Evolutionary conservation across 1,140 invertebrate genomes (phyloP).

Genomic region (Drosophila chauvacae): DNA sequence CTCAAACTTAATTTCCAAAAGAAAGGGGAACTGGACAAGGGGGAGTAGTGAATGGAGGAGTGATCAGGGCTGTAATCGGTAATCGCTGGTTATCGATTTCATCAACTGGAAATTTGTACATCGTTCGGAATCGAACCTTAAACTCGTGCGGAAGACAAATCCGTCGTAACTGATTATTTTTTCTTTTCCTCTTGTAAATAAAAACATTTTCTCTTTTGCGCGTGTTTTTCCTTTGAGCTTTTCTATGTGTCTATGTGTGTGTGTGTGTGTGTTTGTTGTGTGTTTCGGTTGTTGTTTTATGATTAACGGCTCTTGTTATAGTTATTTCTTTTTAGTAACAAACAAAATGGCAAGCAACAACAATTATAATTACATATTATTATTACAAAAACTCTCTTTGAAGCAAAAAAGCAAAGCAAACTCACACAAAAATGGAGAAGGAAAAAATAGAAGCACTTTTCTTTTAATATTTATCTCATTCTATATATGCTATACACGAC

Average conservation of each 20-base stretch:
- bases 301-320: slow-evolving; percentile 51
- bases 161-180: slow-evolving; percentile 28
- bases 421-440: background rate
- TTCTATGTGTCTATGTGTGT: slow-evolving; percentile 23
- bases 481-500: slow-evolving; percentile 31
- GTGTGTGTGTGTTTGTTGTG: slow-evolving; percentile 17
- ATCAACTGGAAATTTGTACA: slow-evolving; percentile 45
- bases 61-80: slow-evolving; percentile 7
- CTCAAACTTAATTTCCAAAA: background rate
- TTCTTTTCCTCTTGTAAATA: slow-evolving; percentile 7
- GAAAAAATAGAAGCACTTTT: background rate
- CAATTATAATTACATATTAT: slow-evolving; percentile 31
- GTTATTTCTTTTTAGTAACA: slow-evolving; percentile 36
- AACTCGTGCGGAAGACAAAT: slow-evolving; percentile 50
- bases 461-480: slow-evolving; percentile 10
- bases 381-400: slow-evolving; percentile 20
- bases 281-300: slow-evolving; percentile 17
- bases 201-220: slow-evolving; percentile 39
- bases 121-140: slow-evolving; percentile 36
- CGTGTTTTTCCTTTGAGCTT: slow-evolving; percentile 51
- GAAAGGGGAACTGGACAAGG: background rate
- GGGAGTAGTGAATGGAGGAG: background rate
- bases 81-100: slow-evolving; percentile 27
- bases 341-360: slow-evolving; percentile 59
- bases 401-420: slow-evolving; percentile 30